phyloP scores from a whole-genome alignment of 2,888 invertebrate species.

The Caenorhabditis sinica region DNA sequence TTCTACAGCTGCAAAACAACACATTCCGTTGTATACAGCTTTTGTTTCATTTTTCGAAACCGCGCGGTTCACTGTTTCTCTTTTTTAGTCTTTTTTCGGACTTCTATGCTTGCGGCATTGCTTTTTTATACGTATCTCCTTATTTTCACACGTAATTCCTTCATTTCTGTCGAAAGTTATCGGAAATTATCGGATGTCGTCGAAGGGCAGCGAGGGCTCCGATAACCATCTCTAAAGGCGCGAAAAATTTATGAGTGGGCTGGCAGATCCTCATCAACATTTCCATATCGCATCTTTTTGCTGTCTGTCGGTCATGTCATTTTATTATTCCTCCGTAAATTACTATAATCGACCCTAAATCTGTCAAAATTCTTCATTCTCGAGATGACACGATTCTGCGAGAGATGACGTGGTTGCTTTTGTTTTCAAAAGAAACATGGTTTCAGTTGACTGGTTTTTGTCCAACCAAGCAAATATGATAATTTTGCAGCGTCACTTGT shows the following conservation, averaged over 20 bases:
- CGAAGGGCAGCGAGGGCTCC: slow-evolving; percentile 10
- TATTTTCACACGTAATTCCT: neutral
- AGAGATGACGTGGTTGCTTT: neutral
- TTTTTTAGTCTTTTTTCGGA: neutral
- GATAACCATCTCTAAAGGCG: slow-evolving; percentile 54
- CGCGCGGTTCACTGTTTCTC: slow-evolving; percentile 2
- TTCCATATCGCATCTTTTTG: slow-evolving; percentile 39
- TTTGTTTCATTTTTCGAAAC: slow-evolving; percentile 38
- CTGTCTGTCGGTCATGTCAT: slow-evolving; percentile 26
- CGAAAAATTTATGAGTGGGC: slow-evolving; percentile 58
- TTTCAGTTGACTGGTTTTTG: no score
- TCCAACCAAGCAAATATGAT: no score
- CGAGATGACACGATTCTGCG: neutral
- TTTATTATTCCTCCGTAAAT: slow-evolving; percentile 39
- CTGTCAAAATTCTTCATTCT: slow-evolving; percentile 22
- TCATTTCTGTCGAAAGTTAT: slow-evolving; percentile 17
- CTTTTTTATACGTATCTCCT: neutral
- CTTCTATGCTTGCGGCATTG: neutral
- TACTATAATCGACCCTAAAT: slow-evolving; percentile 48
- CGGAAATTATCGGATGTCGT: slow-evolving; percentile 6
- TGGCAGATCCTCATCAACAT: slow-evolving; percentile 43
- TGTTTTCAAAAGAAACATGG: neutral
- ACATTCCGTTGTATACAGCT: slow-evolving; percentile 23
- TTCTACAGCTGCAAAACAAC: slow-evolving; percentile 30
- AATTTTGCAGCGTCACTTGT: neutral